phyloP scores from a whole-genome alignment of 2,797 vertebrate species.

The Ceryle rudis region DNA sequence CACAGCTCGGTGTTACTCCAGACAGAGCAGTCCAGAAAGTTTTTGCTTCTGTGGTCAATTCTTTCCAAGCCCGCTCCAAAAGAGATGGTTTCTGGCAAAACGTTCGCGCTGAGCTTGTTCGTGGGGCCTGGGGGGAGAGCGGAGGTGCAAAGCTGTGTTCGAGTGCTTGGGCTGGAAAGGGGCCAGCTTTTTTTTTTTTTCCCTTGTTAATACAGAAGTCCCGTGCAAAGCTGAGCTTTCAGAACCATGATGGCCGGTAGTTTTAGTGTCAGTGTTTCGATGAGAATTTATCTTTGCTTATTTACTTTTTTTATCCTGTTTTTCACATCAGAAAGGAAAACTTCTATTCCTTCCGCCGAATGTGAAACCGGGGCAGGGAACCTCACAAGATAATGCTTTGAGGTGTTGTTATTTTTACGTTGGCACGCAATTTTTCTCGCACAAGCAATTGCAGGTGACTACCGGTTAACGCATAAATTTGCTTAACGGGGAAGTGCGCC shows the following conservation, averaged over 20 bases:
- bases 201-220: neutral
- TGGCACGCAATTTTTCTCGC: neutral
- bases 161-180: fast-evolving
- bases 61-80: neutral
- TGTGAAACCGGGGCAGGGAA: neutral
- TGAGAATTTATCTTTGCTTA: neutral
- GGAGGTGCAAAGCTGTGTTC: neutral
- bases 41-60: neutral
- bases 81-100: fast-evolving
- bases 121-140: neutral
- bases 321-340: neutral
- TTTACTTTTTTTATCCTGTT: neutral
- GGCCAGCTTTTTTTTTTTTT: neutral
- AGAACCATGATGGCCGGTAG: neutral
- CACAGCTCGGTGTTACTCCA: fast-evolving
- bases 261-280: neutral
- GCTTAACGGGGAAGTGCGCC: neutral
- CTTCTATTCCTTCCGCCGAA: neutral
- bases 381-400: neutral
- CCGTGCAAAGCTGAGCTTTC: neutral
- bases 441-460: neutral
- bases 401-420: neutral
- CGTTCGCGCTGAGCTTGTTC: fast-evolving
- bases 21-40: neutral
- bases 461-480: neutral